Evolutionary conservation across 2,797 vertebrate genomes (phyloP), one percentile per base, ranked within the genome.

Genomic region (Molossus molossus): DNA sequence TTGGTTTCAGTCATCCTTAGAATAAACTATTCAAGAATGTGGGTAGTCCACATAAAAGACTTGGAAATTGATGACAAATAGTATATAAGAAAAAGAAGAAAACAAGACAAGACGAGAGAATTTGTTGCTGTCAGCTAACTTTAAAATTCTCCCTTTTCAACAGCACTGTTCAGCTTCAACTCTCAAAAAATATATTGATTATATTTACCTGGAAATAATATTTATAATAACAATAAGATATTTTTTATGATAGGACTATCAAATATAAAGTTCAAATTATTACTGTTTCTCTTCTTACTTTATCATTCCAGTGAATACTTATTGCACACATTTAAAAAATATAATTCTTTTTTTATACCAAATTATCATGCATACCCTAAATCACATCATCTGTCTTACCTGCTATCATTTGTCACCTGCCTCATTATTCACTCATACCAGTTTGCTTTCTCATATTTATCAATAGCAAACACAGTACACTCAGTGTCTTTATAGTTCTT

Each of bases 161-260:
- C 1, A 58, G 20, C 5, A 73, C 0, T 53, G 2, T 45, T 45
- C 40, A 45, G 40, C 40, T 57, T 5, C 37, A 84, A 3, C 13
- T 80, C 40, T 33, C 10, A 69, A 50, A 0, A 86, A 75, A 48
- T 9, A 14, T 76, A 1, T 58, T 88, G 33, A 48, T 57, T 85
- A 58, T 72, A 6, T 37, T 94, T 87, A 53, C 8, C 4, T 94
- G 10, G 55, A 76, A 80, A 65, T 77, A 92, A 62, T 79, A 88
- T 27, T 58, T 89, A 57, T 25, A 69, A 12, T 40, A n/a, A 67
- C 0, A 48, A 21, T 57, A 45, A 76, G 48, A 27, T 0, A 6
- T 48, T 82, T 91, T 70, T 29, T 83, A 27, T 82, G 58, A 33
- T 81, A 87, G 7, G 9, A 67, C 23, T 4, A 73, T 50, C 7